Base-by-base conservation (phyloP, 2,113 vertebrate species). In the Meleagris gallopavo region DNA sequence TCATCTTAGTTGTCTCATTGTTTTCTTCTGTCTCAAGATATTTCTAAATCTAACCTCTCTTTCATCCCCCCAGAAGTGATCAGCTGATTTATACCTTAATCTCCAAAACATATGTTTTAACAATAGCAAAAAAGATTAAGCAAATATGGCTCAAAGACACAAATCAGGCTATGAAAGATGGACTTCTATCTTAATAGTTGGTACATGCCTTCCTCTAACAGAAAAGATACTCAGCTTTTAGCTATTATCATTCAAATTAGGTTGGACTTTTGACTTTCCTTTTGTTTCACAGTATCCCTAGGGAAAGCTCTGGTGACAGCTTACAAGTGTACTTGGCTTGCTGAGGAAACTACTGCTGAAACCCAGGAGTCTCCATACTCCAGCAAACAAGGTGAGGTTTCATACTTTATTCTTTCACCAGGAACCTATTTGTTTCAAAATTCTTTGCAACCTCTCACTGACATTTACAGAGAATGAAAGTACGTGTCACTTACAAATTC, bases 351-450 rank as follows among this genome's bases (percentile, higher is more conserved):
- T 71, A 27, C 7, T 66, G 40, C 36, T 58, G 54, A 89, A 93
- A 57, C 2, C 8, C 22, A 25, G 13, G 3, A 13, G 40, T 22
- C 7, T 43, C 69, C 36, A 29, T 22, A 48, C 2, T 3, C 10
- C 40, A 45, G 30, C 30, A 83, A 61, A 7, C 13, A 36, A 61
- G 15, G 27, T 34, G 46, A 74, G 22, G 21, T 77, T 76, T 88
- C 13, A 3, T 70, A 70, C 32, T 85, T 73, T 73, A 29, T 32
- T 27, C 22, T 46, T 93, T 62, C 34, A 64, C 29, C 0, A 0
- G 45, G 69, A 90, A 67, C 45, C 46, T 67, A 57, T 69, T 87
- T 91, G 74, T 85, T 85, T 89, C 43, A 54, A 85, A 93, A 86
- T 58, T 72, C 29, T 71, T 41, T 62, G 58, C 25, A 11, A 71